Evolutionary conservation across 2,888 invertebrate species (phyloP), one percentile per base, ranked within the genome.

Genomic region (Meteorus cinctellus): DNA sequence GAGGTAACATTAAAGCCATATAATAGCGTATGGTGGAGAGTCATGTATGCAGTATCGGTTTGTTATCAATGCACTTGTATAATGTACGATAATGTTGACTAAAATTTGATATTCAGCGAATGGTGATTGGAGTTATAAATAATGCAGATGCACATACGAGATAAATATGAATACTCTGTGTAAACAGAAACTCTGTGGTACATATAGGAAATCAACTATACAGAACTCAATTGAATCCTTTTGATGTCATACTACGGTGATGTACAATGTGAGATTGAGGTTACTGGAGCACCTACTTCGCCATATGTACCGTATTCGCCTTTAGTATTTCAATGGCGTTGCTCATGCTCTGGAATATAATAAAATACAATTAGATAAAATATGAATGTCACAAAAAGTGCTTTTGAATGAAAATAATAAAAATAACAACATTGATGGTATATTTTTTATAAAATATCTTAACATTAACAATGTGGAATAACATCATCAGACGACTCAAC

Each of bases 41-140:
- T 59, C 55, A 24, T 51, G 59, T 55, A n/a, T n/a, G 69, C 55
- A 31, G 24, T 55, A 55, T 19, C n/a, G 24, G 55, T 55, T 10
- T 19, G 10, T 55, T 55, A 55, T 55, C 55, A 55, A 55, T 55
- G 24, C 72, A 63, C 31, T 72, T 51, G 45, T 72, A 12, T n/a
- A 16, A 41, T 60, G n/a, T 6, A 36, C 31, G 34, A 72, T 72
- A 63, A 72, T 72, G 63, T 29, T 72, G 63, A 63, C 48, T 72
- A 48, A 63, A 72, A 72, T 63, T 62, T 31, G 63, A 72, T 70
- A 70, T 70, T 8, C 10, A 41, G 27, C 4, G n/a, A 19, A 55
- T 24, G 10, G 5, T 55, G 55, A 55, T 55, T 55, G 55, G 19
- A 19, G n/a, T 4, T 55, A 55, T 24, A 55, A 55, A 55, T 55